Conservation (phyloP, 2,113 vertebrate genomes). For the Tonatia bakeri region DNA sequence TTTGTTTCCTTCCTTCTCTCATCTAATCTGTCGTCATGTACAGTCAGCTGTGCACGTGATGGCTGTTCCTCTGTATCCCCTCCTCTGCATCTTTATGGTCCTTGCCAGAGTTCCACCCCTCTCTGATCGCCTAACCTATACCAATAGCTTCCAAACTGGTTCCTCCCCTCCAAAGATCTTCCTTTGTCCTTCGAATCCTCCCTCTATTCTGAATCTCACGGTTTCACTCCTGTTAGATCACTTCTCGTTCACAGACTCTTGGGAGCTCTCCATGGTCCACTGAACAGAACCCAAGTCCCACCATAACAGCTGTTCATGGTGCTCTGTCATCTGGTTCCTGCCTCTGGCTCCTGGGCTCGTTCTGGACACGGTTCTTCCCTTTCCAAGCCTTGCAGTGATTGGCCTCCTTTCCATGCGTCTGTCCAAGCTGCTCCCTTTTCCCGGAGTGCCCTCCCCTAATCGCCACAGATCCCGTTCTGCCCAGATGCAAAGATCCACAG, state of each 20-base stretch:
- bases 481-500: background rate
- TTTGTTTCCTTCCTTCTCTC: background rate
- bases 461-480: background rate
- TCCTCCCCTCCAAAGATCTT: background rate
- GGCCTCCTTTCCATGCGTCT: background rate
- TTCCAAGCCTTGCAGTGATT: background rate
- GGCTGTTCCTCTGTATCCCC: background rate
- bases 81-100: background rate
- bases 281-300: background rate
- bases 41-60: background rate
- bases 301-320: background rate
- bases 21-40: background rate
- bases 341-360: background rate
- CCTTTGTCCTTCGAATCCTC: background rate
- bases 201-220: background rate
- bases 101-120: background rate
- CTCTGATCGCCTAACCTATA: background rate
- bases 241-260: background rate
- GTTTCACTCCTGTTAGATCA: background rate
- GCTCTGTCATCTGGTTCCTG: background rate
- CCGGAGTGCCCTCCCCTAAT: background rate
- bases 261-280: background rate
- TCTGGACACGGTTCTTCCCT: background rate
- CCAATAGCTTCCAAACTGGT: background rate
- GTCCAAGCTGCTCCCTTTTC: background rate